phyloP scores from a whole-genome alignment of 2,888 invertebrate species.

The Noctua janthe region DNA sequence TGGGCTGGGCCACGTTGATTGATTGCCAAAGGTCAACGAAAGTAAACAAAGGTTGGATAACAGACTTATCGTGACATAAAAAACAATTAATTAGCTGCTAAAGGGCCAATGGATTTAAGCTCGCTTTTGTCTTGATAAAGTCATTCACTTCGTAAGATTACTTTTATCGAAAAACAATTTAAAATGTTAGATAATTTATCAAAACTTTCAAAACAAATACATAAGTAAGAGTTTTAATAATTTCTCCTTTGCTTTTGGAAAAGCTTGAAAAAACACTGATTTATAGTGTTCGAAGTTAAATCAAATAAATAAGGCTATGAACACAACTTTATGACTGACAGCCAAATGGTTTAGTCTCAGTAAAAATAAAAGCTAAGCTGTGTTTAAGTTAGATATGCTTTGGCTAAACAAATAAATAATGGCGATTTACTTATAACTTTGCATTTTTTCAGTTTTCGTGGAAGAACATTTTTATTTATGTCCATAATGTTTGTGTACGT shows the following conservation, averaged over 20 bases:
- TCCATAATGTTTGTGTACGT: not conserved
- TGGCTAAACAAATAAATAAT: not conserved
- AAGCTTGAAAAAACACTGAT: not conserved
- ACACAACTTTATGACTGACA: not conserved
- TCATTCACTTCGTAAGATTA: not conserved
- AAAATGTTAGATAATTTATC: slow-evolving; percentile 5
- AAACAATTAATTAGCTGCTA: not conserved
- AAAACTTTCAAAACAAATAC: not conserved
- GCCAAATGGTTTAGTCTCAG: not conserved
- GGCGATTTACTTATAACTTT: too few species aligned
- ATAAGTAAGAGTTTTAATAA: not conserved
- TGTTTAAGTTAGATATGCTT: not conserved
- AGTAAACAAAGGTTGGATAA: not conserved
- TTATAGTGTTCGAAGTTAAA: not conserved
- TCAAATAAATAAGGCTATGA: slow-evolving; percentile 16
- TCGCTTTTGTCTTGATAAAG: not conserved
- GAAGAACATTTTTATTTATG: not conserved
- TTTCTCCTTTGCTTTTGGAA: not conserved
- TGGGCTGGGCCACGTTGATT: not conserved
- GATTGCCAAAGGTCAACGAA: not conserved
- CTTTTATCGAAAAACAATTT: not conserved
- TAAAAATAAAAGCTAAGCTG: not conserved
- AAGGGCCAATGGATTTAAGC: not conserved
- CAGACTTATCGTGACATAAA: not conserved
- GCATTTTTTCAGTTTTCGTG: too few species aligned